Evolutionary conservation across 2,888 invertebrate species (phyloP), one percentile per base, ranked within the genome.

Genomic region (Lasioglossum lativentre): DNA sequence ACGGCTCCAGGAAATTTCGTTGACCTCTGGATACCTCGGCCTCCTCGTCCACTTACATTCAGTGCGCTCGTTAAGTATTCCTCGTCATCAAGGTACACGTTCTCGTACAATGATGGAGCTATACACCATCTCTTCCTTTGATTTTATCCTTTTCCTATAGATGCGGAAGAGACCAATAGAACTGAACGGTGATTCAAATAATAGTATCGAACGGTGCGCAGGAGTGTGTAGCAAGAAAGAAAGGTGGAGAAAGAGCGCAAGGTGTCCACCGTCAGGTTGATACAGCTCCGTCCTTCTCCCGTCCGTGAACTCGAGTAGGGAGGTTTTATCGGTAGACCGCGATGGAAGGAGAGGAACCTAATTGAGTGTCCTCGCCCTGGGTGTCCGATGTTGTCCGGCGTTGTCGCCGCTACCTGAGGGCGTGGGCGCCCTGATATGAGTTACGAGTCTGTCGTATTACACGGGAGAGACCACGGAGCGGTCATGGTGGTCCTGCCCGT

Each of bases 291-390:
- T 87, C 87, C 80, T 83, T 74, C 66, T 86, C 77, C n/a, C 34
- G 70, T 70, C 42, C 78, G 63, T 76, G 77, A 78, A 80, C 56
- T 78, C 82, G 80, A 73, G 75, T 66, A 82, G 87, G 86, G 85
- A 82, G 79, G 90, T 90, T 90, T 90, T 90, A 90, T 90, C 90
- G 90, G 89, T 80, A 74, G 83, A 85, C 83, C 86, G 83, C 80
- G 85, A 83, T 85, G 90, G 83, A 74, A 86, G 85, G 79, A 86
- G 90, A 85, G 71, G 88, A 88, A 92, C 93, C 94, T 95, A 95
- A 95, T 95, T 95, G 94, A 95, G 94, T 95, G 94, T 95, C 94
- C 93, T 95, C 94, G 93, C 95, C 92, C 94, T 95, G 95, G 95
- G 95, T 95, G 95, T 95, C 93, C 95, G 90, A 93, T 93, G 94